Evolutionary conservation across 2,113 vertebrate species (phyloP).

Genomic region (Austrofundulus limnaeus): DNA sequence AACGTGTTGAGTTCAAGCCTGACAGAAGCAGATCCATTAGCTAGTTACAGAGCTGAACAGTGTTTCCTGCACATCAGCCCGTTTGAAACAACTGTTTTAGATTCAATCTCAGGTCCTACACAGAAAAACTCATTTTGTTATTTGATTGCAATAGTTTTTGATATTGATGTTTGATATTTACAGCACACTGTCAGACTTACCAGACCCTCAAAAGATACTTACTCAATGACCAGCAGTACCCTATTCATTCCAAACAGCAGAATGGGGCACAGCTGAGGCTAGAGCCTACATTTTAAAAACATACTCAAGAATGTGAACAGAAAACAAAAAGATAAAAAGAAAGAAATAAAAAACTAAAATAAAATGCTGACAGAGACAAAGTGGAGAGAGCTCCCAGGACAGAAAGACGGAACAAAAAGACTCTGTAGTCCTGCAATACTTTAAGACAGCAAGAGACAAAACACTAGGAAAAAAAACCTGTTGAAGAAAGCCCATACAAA

Average conservation of each 20-base stretch:
- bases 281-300: slow-evolving; percentile 89
- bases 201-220: slow-evolving; percentile 91
- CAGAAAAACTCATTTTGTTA: slow-evolving; percentile 82
- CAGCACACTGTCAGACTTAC: slow-evolving; percentile 88
- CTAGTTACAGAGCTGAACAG: slow-evolving; percentile 77
- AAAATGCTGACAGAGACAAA: slow-evolving; percentile 70
- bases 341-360: slow-evolving; percentile 28
- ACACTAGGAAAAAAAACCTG: slow-evolving; percentile 73
- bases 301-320: slow-evolving; percentile 83
- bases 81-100: slow-evolving; percentile 48
- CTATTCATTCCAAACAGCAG: slow-evolving; percentile 93
- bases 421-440: slow-evolving; percentile 68
- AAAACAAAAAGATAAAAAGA: slow-evolving; percentile 41
- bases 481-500: slow-evolving; percentile 77
- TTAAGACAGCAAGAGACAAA: slow-evolving; percentile 73
- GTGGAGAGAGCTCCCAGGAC: slow-evolving; percentile 63
- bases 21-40: slow-evolving; percentile 78
- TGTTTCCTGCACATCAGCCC: slow-evolving; percentile 76
- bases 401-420: slow-evolving; percentile 67
- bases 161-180: slow-evolving; percentile 78
- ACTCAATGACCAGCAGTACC: slow-evolving; percentile 89
- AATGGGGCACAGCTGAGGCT: slow-evolving; percentile 87
- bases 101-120: slow-evolving; percentile 83
- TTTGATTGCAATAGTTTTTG: slow-evolving; percentile 70
- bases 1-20: slow-evolving; percentile 61